Base-by-base conservation (phyloP, 2,113 vertebrate species). In the Trematomus loennbergii region DNA sequence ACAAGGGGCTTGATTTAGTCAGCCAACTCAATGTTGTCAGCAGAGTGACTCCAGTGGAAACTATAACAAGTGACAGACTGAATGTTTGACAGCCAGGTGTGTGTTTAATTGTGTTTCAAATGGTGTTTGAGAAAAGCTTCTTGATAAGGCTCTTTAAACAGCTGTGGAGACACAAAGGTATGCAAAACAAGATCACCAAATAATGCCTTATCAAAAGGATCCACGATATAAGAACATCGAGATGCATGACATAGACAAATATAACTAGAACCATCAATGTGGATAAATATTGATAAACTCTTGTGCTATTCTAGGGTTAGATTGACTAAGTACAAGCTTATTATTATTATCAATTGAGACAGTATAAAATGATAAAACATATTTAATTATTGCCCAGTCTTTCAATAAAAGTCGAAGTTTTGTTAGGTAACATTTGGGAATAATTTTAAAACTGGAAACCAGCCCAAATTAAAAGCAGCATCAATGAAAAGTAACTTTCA, bases 31-130 rank as follows among this genome's bases (percentile, higher is more conserved):
- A 40, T 68, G 33, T 54, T 10, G 22, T 77, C 46, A 46, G 43
- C n/a, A 74, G 55, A 79, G 58, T n/a, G 40, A 70, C 18, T 70
- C 36, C 36, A 40, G 36, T 43, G 13, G 7, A 64, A 75, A 63
- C 33, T 17, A 81, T 46, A 64, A 4, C 57, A 48, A 80, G 33
- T 72, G 18, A 48, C 45, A 29, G 36, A 29, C 15, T 40, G 9
- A 57, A 36, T 43, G 7, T 49, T 29, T 53, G 18, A 29, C 33
- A 46, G 12, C 2, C 29, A 63, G 13, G 57, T 54, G 20, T n/a
- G 17, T 58, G 20, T 53, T 53, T 17, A 46, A 58, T 50, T 40
- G 10, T 54, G 58, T 29, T 8, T 48, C 52, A 64, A 10, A 83
- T 25, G 50, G 48, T 50, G 77, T 18, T 8, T 43, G 11, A 36